Evolutionary conservation across 2,797 vertebrate genomes (phyloP), one percentile per base, ranked within the genome.

Genomic region (Ctenopoma kingsleyae): DNA sequence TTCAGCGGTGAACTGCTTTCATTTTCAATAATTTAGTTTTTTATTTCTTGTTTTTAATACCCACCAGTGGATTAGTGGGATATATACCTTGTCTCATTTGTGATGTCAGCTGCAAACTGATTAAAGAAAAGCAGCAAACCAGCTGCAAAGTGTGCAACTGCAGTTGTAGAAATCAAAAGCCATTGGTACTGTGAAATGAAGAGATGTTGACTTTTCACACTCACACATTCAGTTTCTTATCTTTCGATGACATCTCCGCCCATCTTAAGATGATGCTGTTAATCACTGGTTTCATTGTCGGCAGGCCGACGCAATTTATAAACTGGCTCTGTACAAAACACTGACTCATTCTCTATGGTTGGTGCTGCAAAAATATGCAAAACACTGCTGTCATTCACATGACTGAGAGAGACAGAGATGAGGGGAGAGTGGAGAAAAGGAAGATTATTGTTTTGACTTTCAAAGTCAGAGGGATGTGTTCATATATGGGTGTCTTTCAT

Each of bases 201-300:
- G 77, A 67, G 25, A 61, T 61, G 58, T 56, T 48, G 67, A 66
- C 58, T 62, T 80, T 79, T 74, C 74, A 63, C 76, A 63, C 75
- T 60, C 60, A 1, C 67, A 87, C 68, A 82, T 80, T 78, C 76
- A 87, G 74, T 80, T 84, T 61, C 57, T 76, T 88, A 89, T 90
- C 80, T 77, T 64, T n/a, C 30, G 46, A 50, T 80, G 76, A 76
- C 84, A 67, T 74, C 80, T 52, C 74, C 75, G 64, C 64, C 68
- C 84, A 70, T 65, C 82, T 57, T 67, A 30, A 67, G 66, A 67
- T 19, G 62, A 81, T 79, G 63, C 82, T 49, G 60, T 78, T 86
- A 78, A 89, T 90, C 80, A 87, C 78, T 83, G 79, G 69, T 74
- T 87, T 85, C 82, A 83, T 69, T 89, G 87, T 90, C 57, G 70